A percentile compares a stretch with the other conserved stretches of the same genome.
These are phyloP conservation scores for Cheilinus undulatus DNA, from an alignment of 2,113 vertebrate genomes.

Conservation along the genomic window DNA sequence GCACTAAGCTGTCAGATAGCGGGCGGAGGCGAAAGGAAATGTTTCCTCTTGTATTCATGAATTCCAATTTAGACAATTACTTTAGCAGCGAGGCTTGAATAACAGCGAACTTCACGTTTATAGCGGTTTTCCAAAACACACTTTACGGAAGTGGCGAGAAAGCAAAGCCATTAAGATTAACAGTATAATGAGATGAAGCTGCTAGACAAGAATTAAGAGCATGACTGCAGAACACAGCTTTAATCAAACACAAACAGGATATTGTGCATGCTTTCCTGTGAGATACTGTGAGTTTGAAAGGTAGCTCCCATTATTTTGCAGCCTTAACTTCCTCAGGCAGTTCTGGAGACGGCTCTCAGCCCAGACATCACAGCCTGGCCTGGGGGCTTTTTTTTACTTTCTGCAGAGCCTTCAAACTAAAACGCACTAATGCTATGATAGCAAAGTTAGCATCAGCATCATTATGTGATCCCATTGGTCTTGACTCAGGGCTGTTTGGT, in stretches of 20 bases:
- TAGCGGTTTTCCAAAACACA: conserved; percentile 46
- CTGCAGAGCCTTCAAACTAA: conserved; percentile 46
- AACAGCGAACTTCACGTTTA: conserved; percentile 46
- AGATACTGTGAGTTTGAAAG: conserved; percentile 21
- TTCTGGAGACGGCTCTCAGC: conserved; percentile 37
- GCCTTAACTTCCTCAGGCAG: conserved; percentile 26
- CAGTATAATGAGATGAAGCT: conserved; percentile 47
- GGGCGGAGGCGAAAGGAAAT: conserved; percentile 43
- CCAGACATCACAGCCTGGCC: conserved; percentile 34
- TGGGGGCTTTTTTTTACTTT: conserved; percentile 34
- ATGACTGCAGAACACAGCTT: conserved; percentile 12
- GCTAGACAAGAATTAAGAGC: conserved; percentile 46
- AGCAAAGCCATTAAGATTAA: conserved; percentile 49
- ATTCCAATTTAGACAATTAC: conserved; percentile 56
- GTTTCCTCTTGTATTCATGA: conserved; percentile 54
- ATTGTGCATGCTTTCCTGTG: conserved; percentile 4
- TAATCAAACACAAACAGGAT: conserved; percentile 23
- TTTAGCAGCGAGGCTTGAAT: conserved; percentile 43
- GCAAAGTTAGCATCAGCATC: conserved; percentile 50
- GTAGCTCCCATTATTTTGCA: conserved; percentile 19
- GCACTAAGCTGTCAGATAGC: conserved; percentile 57
- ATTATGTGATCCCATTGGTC: conserved; percentile 30
- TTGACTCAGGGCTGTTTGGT: conserved; percentile 42
- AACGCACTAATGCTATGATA: conserved; percentile 47
- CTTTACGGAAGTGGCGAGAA: conserved; percentile 31